Base-by-base conservation (phyloP, 2,113 vertebrate species). In the Camelus dromedarius region DNA sequence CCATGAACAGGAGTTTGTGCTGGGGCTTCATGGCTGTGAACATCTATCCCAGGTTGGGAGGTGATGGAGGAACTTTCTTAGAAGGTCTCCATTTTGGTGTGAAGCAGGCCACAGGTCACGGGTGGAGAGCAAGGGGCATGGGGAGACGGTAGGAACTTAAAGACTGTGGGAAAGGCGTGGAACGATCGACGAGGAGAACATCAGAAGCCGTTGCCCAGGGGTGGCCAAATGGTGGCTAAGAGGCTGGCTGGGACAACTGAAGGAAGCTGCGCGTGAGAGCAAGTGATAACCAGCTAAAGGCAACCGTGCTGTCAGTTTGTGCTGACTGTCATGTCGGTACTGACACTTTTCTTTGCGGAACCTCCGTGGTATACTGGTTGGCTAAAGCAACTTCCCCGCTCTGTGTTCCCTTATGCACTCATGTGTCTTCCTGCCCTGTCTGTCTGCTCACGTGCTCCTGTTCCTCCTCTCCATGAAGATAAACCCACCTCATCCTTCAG, bases 341-440 rank as follows among this genome's bases (percentile, higher is more conserved):
- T 66, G 13, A 62, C 60, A 6, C 12, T 30, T 64, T 1, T 60
- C 9, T 60, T 26, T 20, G 6, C 3, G 5, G 30, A 35, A n/a
- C 14, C n/a, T 54, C 10, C 5, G 4, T 50, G 52, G 30, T 0
- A 0, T 30, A 20, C 48, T 70, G 7, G 2, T 70, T 48, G n/a
- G 32, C 18, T 73, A 38, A 60, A n/a, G 42, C 14, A 52, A 46
- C 75, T 42, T 86, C 35, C 8, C 18, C 5, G 3, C 19, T 42
- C 19, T 66, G 13, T n/a, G 26, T 52, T 62, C 22, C 56, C 8
- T 73, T 28, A 52, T 26, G 35, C 19, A 20, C 42, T 30, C 52
- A 1, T 50, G 35, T 26, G 1, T 50, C 19, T 80, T 32, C 16
- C 62, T 56, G 8, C 20, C 38, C 52, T 32, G 46, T 50, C n/a